Evolutionary conservation across 2,797 vertebrate genomes (phyloP).

Genomic region (Limosa lapponica): DNA sequence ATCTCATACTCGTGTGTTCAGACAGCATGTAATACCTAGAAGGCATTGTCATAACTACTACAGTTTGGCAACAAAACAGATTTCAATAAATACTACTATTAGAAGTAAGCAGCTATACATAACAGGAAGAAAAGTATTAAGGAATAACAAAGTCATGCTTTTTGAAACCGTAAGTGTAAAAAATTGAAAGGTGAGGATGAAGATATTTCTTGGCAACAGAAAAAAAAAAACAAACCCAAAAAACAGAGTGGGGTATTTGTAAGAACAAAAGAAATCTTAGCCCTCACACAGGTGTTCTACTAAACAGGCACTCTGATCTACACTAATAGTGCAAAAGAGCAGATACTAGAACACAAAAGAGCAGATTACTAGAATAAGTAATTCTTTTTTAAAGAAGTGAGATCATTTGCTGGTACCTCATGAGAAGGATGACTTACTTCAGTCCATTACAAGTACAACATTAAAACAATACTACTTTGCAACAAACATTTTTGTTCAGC

Average conservation of each 20-base stretch:
- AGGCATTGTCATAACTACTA: slow-evolving; percentile 11
- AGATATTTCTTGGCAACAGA: background rate
- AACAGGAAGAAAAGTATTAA: background rate
- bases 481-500: background rate
- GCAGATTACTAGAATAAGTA: background rate
- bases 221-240: background rate
- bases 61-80: slow-evolving; percentile 30
- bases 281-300: background rate
- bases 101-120: background rate
- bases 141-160: background rate
- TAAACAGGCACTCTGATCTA: background rate
- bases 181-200: background rate
- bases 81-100: slow-evolving; percentile 11
- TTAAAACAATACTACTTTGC: background rate
- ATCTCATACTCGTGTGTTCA: background rate
- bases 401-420: background rate
- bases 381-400: background rate
- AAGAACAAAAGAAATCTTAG: background rate
- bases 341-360: background rate
- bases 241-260: background rate
- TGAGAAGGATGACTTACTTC: background rate
- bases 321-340: background rate
- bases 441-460: background rate
- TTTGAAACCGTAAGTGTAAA: background rate
- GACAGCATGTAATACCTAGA: slow-evolving; percentile 2